Evolutionary conservation across 2,113 vertebrate species (phyloP), one percentile per base, ranked within the genome.

Genomic region (Cacatua alba): DNA sequence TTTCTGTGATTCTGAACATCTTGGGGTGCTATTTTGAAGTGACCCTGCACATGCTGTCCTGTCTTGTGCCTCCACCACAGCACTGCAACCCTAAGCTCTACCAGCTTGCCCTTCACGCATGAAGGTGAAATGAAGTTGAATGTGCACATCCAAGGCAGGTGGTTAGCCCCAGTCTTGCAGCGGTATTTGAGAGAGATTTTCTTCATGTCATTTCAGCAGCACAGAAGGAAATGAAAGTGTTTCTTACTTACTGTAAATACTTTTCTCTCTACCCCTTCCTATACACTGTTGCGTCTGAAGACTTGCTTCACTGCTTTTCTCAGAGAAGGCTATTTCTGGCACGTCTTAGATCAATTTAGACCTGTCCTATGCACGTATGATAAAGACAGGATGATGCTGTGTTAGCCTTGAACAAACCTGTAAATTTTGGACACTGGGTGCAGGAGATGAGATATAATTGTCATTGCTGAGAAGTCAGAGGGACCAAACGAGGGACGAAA

Each of bases 151-250:
- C 0, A 1, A 94, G 79, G 93, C 82, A 80, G 72, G 81, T 84
- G 77, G 69, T 39, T 55, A 67, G 59, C 49, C n/a, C 29, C 41
- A 57, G 28, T 69, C 70, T 76, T 85, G 86, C 74, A 92, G 70
- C 17, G 37, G 26, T 46, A 46, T 88, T 69, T 82, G 33, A 89
- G 53, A 81, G 63, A 60, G 55, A 76, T 91, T 96, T 91, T 94
- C 86, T 91, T 92, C 67, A 9, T 74, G 46, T 77, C 44, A 26
- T 76, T 94, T 92, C 41, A 80, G 74, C 78, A 80, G 91, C 63
- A 89, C 70, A 95, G 83, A 92, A 87, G 96, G 96, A 96, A 97
- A 96, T 69, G 96, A 96, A 96, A 97, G 92, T 81, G 68, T 92
- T 91, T 86, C 93, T 95, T 94, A 21, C 93, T 95, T 94, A 21